These are phyloP conservation scores for Chrysolina americana DNA, from an alignment of 2,888 invertebrate species.

Conservation along the genomic window DNA sequence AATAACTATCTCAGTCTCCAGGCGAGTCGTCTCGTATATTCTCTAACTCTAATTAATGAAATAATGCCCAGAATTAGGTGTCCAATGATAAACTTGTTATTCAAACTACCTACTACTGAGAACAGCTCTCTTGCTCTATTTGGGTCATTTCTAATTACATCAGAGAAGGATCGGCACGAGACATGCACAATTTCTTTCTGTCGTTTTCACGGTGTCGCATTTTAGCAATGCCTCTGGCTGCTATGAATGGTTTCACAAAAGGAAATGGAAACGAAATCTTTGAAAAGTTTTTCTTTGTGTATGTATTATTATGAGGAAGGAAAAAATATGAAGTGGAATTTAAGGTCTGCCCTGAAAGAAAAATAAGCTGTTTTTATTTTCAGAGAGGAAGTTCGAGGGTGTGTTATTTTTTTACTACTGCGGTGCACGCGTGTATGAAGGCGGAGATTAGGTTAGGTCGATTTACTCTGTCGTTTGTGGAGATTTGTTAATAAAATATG, in stretches of 20 bases:
- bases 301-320: background rate
- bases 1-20: too few species aligned
- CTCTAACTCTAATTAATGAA: background rate
- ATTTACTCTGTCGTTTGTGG: too few species aligned
- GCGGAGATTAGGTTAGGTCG: too few species aligned
- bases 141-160: constrained; percentile 9
- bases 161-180: constrained; percentile 3
- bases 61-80: background rate
- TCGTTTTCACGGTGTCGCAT: background rate
- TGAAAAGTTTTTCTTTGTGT: constrained; percentile 16
- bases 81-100: constrained; percentile 16
- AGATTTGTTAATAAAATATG: too few species aligned
- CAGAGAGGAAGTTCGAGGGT: background rate
- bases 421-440: too few species aligned
- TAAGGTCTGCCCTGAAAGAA: background rate
- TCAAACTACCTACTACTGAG: background rate
- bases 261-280: constrained; percentile 11
- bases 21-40: background rate
- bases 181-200: constrained; percentile 5
- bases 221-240: background rate
- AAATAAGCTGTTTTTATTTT: background rate
- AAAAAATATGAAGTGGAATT: background rate
- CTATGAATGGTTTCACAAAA: background rate
- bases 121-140: background rate
- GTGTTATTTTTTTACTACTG: background rate